These are phyloP conservation scores for Rhabdornis inornatus DNA, from an alignment of 2,113 vertebrate genomes.

Conservation along the genomic window DNA sequence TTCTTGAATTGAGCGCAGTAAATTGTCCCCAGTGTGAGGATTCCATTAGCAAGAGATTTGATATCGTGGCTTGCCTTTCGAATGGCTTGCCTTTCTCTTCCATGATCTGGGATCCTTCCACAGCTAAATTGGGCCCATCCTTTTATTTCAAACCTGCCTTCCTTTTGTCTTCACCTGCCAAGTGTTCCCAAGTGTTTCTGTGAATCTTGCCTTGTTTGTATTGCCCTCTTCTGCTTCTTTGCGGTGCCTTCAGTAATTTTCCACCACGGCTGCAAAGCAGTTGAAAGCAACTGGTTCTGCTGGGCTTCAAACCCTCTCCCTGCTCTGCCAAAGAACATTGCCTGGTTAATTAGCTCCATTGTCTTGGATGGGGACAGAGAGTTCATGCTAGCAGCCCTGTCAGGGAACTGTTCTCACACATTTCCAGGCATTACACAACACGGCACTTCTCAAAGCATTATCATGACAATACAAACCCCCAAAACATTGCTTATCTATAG, in stretches of 20 bases:
- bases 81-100: neutral
- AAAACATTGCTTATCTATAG: neutral
- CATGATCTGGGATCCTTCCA: neutral
- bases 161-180: neutral
- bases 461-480: neutral
- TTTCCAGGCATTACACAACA: neutral
- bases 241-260: neutral
- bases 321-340: neutral
- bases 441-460: neutral
- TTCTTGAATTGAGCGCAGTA: neutral
- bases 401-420: neutral
- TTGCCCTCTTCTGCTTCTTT: neutral
- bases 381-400: neutral
- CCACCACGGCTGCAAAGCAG: neutral
- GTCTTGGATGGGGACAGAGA: neutral
- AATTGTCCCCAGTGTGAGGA: neutral
- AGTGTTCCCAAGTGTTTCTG: neutral
- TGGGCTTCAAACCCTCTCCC: neutral
- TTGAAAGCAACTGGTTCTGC: neutral
- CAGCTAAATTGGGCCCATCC: neutral
- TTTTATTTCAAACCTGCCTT: neutral
- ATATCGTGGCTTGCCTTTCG: neutral
- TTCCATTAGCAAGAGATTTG: neutral
- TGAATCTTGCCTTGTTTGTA: neutral
- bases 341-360: slow-evolving; percentile 6